Evolutionary conservation across 1,140 invertebrate genomes (phyloP).

Genomic region (Phortica variegata): DNA sequence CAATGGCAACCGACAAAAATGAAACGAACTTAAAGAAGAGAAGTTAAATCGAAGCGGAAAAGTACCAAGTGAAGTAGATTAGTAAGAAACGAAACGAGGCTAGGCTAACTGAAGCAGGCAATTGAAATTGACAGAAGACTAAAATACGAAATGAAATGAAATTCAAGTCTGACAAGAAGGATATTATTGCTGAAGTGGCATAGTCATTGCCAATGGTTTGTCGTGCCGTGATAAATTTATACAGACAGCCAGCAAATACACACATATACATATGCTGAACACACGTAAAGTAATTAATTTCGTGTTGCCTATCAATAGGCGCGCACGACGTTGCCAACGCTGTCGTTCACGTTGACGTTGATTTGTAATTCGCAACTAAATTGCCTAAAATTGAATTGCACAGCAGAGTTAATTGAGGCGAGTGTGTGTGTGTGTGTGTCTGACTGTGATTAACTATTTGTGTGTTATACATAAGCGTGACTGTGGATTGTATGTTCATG

Average conservation of each 20-base stretch:
- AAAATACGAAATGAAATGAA: conserved; percentile 18
- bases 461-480: not conserved
- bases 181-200: conserved; percentile 1
- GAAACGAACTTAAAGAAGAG: conserved; percentile 3
- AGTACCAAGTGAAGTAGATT: not conserved
- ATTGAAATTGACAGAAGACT: conserved; percentile 37
- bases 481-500: not conserved
- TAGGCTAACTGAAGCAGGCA: conserved; percentile 6
- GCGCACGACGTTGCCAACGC: conserved; percentile 20
- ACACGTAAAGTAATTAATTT: too few relatives aligned
- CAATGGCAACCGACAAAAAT: conserved; percentile 11
- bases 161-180: conserved; percentile 12
- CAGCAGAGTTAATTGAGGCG: conserved; percentile 10
- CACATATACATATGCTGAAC: too few relatives aligned
- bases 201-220: conserved; percentile 7
- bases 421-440: conserved; percentile 15
- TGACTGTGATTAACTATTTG: not conserved
- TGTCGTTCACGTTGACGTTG: conserved; percentile 19
- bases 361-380: too few relatives aligned
- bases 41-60: not conserved
- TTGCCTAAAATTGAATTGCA: conserved; percentile 4
- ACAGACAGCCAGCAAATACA: too few relatives aligned
- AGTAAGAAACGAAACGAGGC: not conserved
- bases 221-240: too few relatives aligned
- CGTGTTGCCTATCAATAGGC: not conserved